Percentiles rank a stretch among this genome's conserved stretches.
These are phyloP conservation scores for Drosophila hawaiiensis DNA, from an alignment of 2,888 invertebrate species.

Conservation along the genomic window DNA sequence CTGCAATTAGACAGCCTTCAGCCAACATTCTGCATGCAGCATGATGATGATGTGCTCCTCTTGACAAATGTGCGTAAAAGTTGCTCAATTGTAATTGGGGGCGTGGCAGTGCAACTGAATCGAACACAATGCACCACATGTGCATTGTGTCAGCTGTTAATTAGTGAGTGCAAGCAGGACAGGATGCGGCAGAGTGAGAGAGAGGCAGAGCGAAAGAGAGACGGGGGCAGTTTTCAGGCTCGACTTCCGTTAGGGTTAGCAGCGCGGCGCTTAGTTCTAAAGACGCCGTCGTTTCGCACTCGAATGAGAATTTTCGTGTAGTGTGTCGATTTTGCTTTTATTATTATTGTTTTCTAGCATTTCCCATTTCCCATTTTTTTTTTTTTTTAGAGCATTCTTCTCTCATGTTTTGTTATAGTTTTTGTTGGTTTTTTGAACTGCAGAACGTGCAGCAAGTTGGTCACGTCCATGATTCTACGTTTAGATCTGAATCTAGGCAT, in stretches of 20 bases:
- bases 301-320: conserved; percentile 74
- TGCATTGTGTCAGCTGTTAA: conserved; percentile 49
- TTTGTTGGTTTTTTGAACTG: conserved; percentile 17
- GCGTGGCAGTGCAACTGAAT: conserved; percentile 22
- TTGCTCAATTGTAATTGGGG: conserved; percentile 69
- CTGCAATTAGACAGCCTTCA: conserved; percentile 69
- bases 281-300: conserved; percentile 73
- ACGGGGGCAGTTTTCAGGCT: neutral
- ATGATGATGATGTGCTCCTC: conserved; percentile 37
- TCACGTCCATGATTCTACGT: conserved; percentile 62
- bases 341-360: conserved; percentile 18
- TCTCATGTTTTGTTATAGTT: conserved; percentile 17
- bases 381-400: conserved; percentile 17
- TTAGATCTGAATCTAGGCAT: conserved; percentile 40
- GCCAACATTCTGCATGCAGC: neutral
- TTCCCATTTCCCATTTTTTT: conserved; percentile 10
- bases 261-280: conserved; percentile 57
- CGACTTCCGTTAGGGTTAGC: conserved; percentile 44
- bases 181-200: neutral
- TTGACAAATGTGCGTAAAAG: conserved; percentile 81
- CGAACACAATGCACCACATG: conserved; percentile 33
- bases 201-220: neutral
- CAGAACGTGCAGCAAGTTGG: conserved; percentile 70
- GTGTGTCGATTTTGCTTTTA: conserved; percentile 55
- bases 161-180: conserved; percentile 31